Evolutionary conservation across 2,797 vertebrate species (phyloP).

Genomic region (Melanotaenia maccullochi): DNA sequence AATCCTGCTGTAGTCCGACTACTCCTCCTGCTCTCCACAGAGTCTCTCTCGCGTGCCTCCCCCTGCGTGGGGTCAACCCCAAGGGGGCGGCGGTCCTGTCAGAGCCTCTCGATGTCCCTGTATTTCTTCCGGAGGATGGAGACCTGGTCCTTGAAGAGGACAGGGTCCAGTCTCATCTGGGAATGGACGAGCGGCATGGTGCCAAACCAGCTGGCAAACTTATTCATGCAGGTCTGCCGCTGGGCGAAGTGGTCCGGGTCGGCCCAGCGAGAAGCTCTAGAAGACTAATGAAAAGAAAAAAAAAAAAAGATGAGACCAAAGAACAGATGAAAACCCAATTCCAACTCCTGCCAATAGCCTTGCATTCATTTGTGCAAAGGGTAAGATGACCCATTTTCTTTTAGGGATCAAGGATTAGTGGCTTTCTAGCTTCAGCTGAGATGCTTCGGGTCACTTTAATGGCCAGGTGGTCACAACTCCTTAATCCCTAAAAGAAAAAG

Average conservation of each 20-base stretch:
- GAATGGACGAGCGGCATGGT: constrained; percentile 98
- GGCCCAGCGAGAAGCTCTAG: constrained; percentile 97
- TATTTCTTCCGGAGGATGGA: constrained; percentile 99
- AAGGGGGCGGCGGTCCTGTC: constrained; percentile 84
- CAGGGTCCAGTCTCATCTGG: constrained; percentile 97
- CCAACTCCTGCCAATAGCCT: background rate
- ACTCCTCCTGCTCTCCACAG: constrained; percentile 60
- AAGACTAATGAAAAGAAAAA: constrained; percentile 81
- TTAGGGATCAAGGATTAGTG: background rate
- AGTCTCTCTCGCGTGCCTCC: constrained; percentile 70
- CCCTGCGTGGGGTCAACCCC: constrained; percentile 73
- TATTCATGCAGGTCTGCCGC: constrained; percentile 99
- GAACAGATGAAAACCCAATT: background rate
- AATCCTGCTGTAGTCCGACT: constrained; percentile 55
- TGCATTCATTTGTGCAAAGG: background rate
- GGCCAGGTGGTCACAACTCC: background rate
- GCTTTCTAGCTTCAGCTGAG: background rate
- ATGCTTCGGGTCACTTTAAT: too few relatives aligned
- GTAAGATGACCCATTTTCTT: background rate
- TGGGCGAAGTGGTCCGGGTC: constrained; percentile 99
- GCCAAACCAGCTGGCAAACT: constrained; percentile 99
- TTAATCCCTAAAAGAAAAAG: background rate
- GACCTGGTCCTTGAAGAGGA: constrained; percentile 99
- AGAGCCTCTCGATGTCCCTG: constrained; percentile 98
- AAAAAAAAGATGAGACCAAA: constrained; percentile 70